Conservation (phyloP, 2,797 vertebrate genomes). For the Darevskia nairensis region DNA sequence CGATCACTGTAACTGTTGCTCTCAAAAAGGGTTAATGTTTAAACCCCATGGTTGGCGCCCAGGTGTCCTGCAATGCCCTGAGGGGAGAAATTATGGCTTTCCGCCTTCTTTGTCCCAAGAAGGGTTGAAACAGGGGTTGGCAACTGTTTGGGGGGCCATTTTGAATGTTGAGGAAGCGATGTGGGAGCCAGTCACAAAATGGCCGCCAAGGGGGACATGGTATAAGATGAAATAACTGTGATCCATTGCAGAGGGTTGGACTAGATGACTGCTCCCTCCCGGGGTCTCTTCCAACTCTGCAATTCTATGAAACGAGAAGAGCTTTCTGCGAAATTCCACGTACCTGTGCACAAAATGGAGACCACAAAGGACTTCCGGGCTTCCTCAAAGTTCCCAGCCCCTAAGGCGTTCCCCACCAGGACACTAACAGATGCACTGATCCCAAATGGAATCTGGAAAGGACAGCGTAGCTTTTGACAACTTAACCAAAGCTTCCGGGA, state of each 20-base stretch:
- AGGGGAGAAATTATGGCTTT: not conserved
- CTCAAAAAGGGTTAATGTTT: not conserved
- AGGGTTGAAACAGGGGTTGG: not conserved
- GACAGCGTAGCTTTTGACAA: not conserved
- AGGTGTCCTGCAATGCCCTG: not conserved
- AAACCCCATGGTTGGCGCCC: not conserved
- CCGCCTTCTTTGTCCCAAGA: too few relatives aligned
- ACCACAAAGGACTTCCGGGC: constrained; percentile 82
- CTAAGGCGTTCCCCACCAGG: constrained; percentile 87
- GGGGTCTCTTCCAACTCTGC: too few relatives aligned
- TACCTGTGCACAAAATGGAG: constrained; percentile 84
- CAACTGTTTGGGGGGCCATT: too few relatives aligned
- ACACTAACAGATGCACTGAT: constrained; percentile 81
- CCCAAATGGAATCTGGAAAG: constrained; percentile 82
- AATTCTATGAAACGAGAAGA: too few relatives aligned
- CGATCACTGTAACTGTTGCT: rapidly evolving
- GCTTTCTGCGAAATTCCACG: not conserved
- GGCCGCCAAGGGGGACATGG: too few relatives aligned
- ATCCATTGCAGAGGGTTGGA: too few relatives aligned
- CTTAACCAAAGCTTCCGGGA: not conserved
- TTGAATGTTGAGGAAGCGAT: too few relatives aligned
- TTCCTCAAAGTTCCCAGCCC: constrained; percentile 76
- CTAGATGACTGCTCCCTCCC: too few relatives aligned
- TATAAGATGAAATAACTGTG: too few relatives aligned
- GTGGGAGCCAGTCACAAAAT: too few relatives aligned